A percentile compares a stretch with the other conserved stretches of the same genome.
These are phyloP conservation scores for Phania funesta DNA, from an alignment of 2,888 invertebrate species.

Conservation along the genomic window DNA sequence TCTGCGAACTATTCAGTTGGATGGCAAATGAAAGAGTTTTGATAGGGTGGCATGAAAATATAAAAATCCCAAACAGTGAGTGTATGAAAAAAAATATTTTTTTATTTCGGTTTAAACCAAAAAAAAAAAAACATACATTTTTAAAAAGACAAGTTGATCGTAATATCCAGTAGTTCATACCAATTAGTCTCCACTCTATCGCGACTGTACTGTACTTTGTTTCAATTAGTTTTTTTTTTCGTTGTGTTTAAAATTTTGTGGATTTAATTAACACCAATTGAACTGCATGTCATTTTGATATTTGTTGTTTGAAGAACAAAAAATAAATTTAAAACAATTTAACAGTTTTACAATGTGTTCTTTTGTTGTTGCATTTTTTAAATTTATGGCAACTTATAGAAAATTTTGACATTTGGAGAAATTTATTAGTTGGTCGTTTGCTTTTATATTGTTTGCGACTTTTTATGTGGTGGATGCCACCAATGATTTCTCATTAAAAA, in stretches of 20 bases:
- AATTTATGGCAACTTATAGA: conserved; percentile 46
- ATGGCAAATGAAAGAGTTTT: no score
- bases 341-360: not conserved
- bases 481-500: conserved; percentile 1
- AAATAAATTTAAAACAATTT: conserved; percentile 59
- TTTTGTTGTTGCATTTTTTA: conserved; percentile 34
- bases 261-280: conserved; percentile 81
- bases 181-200: no score
- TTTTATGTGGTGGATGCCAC: conserved; percentile 1
- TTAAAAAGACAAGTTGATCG: no score
- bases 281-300: conserved; percentile 77
- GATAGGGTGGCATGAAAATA: no score
- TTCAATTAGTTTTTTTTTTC: conserved; percentile 20
- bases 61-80: no score
- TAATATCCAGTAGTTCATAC: no score
- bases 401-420: conserved; percentile 24
- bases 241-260: conserved; percentile 74
- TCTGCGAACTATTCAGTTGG: no score
- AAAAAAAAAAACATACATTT: no score
- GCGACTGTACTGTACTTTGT: no score
- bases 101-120: no score
- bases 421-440: not conserved
- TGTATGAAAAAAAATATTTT: no score
- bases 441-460: not conserved
- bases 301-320: conserved; percentile 13